Base-by-base conservation (phyloP, 2,888 invertebrate species). In the Aleiodes leptofemur region DNA sequence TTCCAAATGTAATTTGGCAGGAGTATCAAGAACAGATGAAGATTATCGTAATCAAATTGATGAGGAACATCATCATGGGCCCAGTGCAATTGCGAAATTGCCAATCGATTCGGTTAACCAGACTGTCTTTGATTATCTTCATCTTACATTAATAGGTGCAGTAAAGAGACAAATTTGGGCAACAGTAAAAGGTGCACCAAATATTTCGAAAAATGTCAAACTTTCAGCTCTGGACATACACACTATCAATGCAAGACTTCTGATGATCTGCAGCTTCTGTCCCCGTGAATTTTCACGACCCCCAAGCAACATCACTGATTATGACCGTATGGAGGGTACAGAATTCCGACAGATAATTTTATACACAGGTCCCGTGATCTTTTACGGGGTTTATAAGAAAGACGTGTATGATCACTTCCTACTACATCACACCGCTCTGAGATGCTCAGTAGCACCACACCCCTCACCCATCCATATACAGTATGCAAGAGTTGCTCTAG, bases 301-400 rank as follows among this genome's bases (percentile, higher is more conserved):
- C 56, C 56, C 56, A 23, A 16, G 56, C 16, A 56, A 56, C 23
- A 56, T 56, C 14, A 56, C 23, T 16, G 56, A 56, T 16, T 56
- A 56, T 56, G n/a, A n/a, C n/a, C n/a, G n/a, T n/a, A n/a, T n/a
- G n/a, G n/a, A n/a, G n/a, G n/a, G n/a, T n/a, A n/a, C 23, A 56
- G 56, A 56, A 16, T 56, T 56, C 11, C 9, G 56, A 16, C 56
- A 56, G 23, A 23, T 56, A 16, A 3, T 56, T 9, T 23, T 56
- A 16, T 56, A 56, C 23, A 56, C 56, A 14, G 56, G 56, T 56
- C n/a, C n/a, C n/a, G n/a, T n/a, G n/a, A n/a, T n/a, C n/a, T n/a
- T n/a, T n/a, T n/a, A n/a, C n/a, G n/a, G 56, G 11, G 23, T 56
- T 16, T 56, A 56, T 56, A 56, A 56, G 11, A 16, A 14, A 4